Percentiles rank a stretch among this genome's conserved stretches.
phyloP scores from a whole-genome alignment of 2,888 invertebrate genomes.

The Seladonia tumulorum region DNA sequence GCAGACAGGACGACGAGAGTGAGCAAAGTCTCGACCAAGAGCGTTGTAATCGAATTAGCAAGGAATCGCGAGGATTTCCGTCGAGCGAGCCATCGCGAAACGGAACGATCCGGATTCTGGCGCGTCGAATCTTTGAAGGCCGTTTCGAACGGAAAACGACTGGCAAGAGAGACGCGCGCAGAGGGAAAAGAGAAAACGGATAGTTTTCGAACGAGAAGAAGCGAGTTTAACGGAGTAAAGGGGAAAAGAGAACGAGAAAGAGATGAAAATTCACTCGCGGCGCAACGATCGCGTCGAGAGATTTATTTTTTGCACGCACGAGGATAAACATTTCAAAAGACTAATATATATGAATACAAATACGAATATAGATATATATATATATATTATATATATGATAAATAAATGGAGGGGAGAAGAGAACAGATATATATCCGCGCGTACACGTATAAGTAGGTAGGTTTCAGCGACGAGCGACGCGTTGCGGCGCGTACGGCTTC shows the following conservation, averaged over 20 bases:
- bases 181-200: not conserved
- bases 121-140: not conserved
- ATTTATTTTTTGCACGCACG: conserved; percentile 71
- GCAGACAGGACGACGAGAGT: not conserved
- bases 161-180: not conserved
- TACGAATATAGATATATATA: conserved; percentile 36
- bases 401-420: not conserved
- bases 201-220: not conserved
- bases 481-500: conserved; percentile 52
- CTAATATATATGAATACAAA: conserved; percentile 47
- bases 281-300: conserved; percentile 55
- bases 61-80: not conserved
- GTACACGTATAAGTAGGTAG: conserved; percentile 48
- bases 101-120: not conserved
- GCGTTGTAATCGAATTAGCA: not conserved
- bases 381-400: conserved; percentile 23
- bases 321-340: conserved; percentile 59
- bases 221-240: not conserved
- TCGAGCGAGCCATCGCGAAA: not conserved
- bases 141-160: not conserved
- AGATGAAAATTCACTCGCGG: conserved; percentile 39
- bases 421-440: conserved; percentile 25
- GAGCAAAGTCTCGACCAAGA: not conserved
- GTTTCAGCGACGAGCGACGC: conserved; percentile 45
- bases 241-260: not conserved